These are phyloP conservation scores for Dione juno DNA, from an alignment of 2,888 invertebrate genomes.

Conservation along the genomic window DNA sequence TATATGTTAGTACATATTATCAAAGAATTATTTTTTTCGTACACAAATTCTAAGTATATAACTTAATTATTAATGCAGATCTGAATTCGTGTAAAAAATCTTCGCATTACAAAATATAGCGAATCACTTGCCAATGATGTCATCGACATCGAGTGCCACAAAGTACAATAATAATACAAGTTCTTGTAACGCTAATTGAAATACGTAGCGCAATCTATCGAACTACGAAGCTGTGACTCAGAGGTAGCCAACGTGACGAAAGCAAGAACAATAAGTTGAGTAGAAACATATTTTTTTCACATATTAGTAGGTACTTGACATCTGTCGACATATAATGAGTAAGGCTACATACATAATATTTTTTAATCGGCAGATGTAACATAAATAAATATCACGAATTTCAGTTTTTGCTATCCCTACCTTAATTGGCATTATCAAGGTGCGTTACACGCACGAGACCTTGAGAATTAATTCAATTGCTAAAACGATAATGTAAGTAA, in stretches of 20 bases:
- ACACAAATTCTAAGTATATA: not conserved
- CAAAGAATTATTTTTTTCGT: too few species aligned
- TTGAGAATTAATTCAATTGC: slow-evolving; percentile 20
- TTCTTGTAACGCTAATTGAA: slow-evolving; percentile 58
- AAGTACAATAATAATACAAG: slow-evolving; percentile 42
- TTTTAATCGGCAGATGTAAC: not conserved
- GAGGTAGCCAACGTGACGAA: slow-evolving; percentile 24
- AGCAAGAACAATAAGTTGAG: not conserved
- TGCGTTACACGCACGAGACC: not conserved
- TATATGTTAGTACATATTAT: too few species aligned
- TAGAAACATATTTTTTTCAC: not conserved
- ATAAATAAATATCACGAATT: slow-evolving; percentile 12
- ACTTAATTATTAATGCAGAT: not conserved
- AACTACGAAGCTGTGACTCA: slow-evolving; percentile 34
- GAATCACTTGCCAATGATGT: slow-evolving; percentile 58
- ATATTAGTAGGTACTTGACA: not conserved
- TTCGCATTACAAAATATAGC: slow-evolving; percentile 8
- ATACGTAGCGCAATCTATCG: slow-evolving; percentile 23
- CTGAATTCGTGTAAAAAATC: slow-evolving; percentile 7
- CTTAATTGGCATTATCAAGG: slow-evolving; percentile 20
- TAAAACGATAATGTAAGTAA: slow-evolving; percentile 9
- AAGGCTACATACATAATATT: not conserved
- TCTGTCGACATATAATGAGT: not conserved
- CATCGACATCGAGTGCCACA: slow-evolving; percentile 49
- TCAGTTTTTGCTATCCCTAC: slow-evolving; percentile 2